phyloP scores from a whole-genome alignment of 1,140 invertebrate genomes.

The Proales similis region DNA sequence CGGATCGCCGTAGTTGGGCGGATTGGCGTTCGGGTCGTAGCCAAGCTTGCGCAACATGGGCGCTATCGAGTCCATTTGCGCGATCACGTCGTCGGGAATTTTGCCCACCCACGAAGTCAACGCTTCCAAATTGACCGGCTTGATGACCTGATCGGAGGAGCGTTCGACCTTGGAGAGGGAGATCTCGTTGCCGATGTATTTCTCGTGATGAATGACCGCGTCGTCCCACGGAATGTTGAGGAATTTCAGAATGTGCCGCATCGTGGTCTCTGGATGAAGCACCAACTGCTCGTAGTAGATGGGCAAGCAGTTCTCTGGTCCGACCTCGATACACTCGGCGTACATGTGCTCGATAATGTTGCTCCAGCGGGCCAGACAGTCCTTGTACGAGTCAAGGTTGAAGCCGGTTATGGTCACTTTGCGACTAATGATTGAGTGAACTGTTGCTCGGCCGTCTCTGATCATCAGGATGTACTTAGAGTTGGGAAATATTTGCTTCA shows the following conservation, averaged over 20 bases:
- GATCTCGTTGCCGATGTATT: conserved; percentile 91
- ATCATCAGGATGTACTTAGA: conserved; percentile 96
- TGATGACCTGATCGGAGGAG: conserved; percentile 96
- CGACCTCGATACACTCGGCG: conserved; percentile 78
- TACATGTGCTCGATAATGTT: conserved; percentile 87
- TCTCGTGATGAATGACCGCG: conserved; percentile 89
- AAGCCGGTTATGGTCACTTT: conserved; percentile 97
- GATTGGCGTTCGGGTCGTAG: conserved; percentile 86
- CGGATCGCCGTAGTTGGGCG: conserved; percentile 80
- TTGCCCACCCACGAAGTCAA: conserved; percentile 90
- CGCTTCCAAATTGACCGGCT: conserved; percentile 91
- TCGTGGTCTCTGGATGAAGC: conserved; percentile 78
- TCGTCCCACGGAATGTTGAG: conserved; percentile 89
- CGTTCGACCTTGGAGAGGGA: conserved; percentile 77
- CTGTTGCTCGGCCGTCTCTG: conserved; percentile 88
- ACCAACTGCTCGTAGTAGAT: conserved; percentile 94
- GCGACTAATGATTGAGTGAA: conserved; percentile 93
- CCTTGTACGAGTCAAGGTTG: conserved; percentile 81
- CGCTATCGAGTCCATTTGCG: conserved; percentile 79
- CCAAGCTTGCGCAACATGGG: conserved; percentile 81
- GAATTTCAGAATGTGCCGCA: conserved; percentile 81
- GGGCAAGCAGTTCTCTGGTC: conserved; percentile 72
- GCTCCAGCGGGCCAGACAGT: conserved; percentile 93
- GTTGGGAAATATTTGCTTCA: conserved; percentile 60
- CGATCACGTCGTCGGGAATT: conserved; percentile 78